phyloP scores from a whole-genome alignment of 1,140 invertebrate genomes.

The Trialeurodes vaporariorum region DNA sequence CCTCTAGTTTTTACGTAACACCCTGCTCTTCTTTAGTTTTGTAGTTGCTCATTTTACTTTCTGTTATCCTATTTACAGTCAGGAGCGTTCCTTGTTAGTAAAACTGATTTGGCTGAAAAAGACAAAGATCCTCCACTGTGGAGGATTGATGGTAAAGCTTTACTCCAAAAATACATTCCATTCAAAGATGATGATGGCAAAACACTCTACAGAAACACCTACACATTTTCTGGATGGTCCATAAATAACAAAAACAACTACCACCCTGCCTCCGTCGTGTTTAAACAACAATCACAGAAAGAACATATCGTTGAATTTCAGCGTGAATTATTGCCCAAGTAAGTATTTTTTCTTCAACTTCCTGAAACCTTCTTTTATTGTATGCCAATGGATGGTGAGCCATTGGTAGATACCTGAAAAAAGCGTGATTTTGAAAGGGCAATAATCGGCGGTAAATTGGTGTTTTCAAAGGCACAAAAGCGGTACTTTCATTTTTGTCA shows the following conservation, averaged over 20 bases:
- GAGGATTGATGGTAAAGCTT: conserved; percentile 68
- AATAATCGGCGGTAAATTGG: too few species aligned
- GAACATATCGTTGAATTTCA: conserved; percentile 42
- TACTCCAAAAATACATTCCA: conserved; percentile 62
- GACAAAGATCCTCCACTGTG: conserved; percentile 51
- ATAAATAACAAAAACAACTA: conserved; percentile 52
- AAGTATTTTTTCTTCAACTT: too few species aligned
- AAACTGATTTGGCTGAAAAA: conserved; percentile 44
- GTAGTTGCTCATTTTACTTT: conserved; percentile 2
- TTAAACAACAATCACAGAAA: conserved; percentile 40
- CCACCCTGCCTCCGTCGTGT: conserved; percentile 39
- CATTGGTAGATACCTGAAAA: too few species aligned
- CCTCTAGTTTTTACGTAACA: too few species aligned
- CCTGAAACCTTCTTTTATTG: too few species aligned
- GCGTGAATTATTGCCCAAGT: conserved; percentile 30
- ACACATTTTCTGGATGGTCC: conserved; percentile 60
- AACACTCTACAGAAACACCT: conserved; percentile 59
- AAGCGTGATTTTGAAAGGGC: too few species aligned
- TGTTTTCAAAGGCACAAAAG: too few species aligned
- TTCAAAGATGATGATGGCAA: conserved; percentile 50
- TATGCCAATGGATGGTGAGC: too few species aligned
- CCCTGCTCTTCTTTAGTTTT: too few species aligned
- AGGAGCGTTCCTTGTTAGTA: conserved; percentile 53
- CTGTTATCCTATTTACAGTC: conserved; percentile 38
- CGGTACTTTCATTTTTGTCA: too few species aligned